A percentile compares a stretch with the other conserved stretches of the same genome.
Conservation (phyloP, 2,113 vertebrate species). For the Cavia aperea region DNA sequence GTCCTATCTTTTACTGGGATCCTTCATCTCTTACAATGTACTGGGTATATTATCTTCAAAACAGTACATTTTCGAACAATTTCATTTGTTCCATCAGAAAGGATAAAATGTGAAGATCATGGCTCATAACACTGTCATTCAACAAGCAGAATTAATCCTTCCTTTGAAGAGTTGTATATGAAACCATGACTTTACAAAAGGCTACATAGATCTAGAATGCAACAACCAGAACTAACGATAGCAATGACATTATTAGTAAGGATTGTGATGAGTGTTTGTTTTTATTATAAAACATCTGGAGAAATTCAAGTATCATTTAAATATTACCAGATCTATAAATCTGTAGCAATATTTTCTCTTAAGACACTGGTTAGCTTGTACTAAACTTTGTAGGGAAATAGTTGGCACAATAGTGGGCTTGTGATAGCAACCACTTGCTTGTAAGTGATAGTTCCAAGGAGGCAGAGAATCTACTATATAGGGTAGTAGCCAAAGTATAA, state of each 20-base stretch:
- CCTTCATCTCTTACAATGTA: slow-evolving; percentile 6
- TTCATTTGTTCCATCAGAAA: slow-evolving; percentile 3
- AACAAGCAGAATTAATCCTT: neutral
- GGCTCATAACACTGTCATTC: neutral
- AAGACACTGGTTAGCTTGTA: neutral
- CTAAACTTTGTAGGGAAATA: neutral
- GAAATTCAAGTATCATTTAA: neutral
- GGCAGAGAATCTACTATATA: neutral
- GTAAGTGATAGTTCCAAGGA: neutral
- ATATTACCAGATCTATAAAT: neutral
- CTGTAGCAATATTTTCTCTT: neutral
- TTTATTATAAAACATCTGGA: neutral
- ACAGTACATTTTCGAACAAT: neutral
- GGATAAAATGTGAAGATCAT: neutral
- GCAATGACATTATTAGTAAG: neutral
- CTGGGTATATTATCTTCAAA: neutral
- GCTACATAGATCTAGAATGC: neutral
- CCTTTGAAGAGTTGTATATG: neutral
- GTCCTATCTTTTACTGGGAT: slow-evolving; percentile 39
- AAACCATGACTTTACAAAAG: neutral
- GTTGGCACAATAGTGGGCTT: neutral
- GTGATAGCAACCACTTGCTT: neutral
- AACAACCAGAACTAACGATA: neutral
- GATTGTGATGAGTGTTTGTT: neutral
- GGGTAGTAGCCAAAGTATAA: neutral